These are phyloP conservation scores for Tapirus terrestris DNA, from an alignment of 2,113 vertebrate species.

Conservation along the genomic window DNA sequence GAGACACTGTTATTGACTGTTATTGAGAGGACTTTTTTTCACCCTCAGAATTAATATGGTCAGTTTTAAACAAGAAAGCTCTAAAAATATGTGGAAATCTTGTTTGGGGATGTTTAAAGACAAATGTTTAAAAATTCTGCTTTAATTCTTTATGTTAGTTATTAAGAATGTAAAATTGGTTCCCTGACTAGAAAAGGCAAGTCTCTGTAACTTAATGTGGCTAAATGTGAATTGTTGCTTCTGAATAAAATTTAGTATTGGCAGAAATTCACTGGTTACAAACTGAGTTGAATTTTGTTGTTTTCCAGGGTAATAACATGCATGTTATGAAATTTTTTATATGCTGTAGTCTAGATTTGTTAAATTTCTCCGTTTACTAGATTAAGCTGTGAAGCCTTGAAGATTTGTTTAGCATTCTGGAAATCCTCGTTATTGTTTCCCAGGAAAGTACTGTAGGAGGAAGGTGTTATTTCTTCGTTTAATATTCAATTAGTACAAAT, in stretches of 20 bases:
- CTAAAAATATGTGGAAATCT: neutral
- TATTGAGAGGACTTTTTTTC: neutral
- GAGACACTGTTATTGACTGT: neutral
- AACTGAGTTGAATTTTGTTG: slow-evolving; percentile 63
- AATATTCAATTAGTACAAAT: slow-evolving; percentile 25
- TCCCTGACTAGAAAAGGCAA: slow-evolving; percentile 39
- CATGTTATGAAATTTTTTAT: slow-evolving; percentile 30
- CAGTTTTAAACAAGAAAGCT: neutral
- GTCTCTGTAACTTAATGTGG: slow-evolving; percentile 7
- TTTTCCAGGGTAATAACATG: slow-evolving; percentile 13
- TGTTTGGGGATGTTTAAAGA: slow-evolving; percentile 48
- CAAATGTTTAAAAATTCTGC: slow-evolving; percentile 35
- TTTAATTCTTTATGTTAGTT: slow-evolving; percentile 45
- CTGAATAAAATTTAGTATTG: slow-evolving; percentile 46
- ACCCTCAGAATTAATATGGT: neutral
- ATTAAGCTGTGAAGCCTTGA: slow-evolving; percentile 42
- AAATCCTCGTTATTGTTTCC: slow-evolving; percentile 57
- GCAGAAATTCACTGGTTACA: slow-evolving; percentile 62
- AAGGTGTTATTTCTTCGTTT: slow-evolving; percentile 53
- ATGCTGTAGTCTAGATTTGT: slow-evolving; percentile 22
- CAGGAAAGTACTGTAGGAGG: slow-evolving; percentile 25
- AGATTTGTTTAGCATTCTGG: slow-evolving; percentile 28
- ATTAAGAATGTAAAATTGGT: slow-evolving; percentile 37
- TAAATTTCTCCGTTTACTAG: slow-evolving; percentile 29
- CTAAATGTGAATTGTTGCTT: slow-evolving; percentile 28